Base-by-base conservation (phyloP, 2,888 invertebrate species). In the Ophioninae sp. region DNA sequence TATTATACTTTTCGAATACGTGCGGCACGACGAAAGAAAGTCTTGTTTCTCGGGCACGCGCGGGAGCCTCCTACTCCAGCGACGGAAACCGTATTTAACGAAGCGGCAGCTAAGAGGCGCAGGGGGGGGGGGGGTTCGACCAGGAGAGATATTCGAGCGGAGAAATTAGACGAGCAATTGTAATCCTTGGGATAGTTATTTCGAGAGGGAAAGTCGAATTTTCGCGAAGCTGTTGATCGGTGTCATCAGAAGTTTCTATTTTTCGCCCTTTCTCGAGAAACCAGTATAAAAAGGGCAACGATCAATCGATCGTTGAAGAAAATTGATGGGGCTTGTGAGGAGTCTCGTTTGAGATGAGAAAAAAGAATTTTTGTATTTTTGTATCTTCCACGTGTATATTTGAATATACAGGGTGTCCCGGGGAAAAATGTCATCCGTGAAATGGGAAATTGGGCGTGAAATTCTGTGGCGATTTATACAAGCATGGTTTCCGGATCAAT, bases 331-430 rank as follows among this genome's bases (percentile, higher is more conserved):
- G 3, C 10, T 63, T 30, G 0, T 9, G 20, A 8, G 22, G 63
- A 10, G 13, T 69, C 13, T 69, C 13, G 20, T 13, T 68, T 63
- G 22, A 13, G 22, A 20, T 13, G 22, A 37, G 59, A 68, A 68
- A 73, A 79, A 67, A 51, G 22, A 37, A 30, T 56, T 56, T 65
- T 72, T 41, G 58, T 79, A n/a, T n/a, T n/a, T n/a, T n/a, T n/a
- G 37, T 64, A 72, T 72, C 72, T 6, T 64, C 17, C 10, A 69
- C 56, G 23, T 30, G 8, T 58, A n/a, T 56, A 51, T 37, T 74
- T 51, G 51, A 61, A 8, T 39, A 64, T 39, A 64, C n/a, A n/a
- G n/a, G n/a, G n/a, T n/a, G n/a, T n/a, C n/a, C n/a, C n/a, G n/a
- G n/a, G n/a, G n/a, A n/a, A n/a, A n/a, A n/a, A n/a, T n/a, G n/a